Evolutionary conservation across 1,140 invertebrate species (phyloP).

Genomic region (Megalopta genalis): DNA sequence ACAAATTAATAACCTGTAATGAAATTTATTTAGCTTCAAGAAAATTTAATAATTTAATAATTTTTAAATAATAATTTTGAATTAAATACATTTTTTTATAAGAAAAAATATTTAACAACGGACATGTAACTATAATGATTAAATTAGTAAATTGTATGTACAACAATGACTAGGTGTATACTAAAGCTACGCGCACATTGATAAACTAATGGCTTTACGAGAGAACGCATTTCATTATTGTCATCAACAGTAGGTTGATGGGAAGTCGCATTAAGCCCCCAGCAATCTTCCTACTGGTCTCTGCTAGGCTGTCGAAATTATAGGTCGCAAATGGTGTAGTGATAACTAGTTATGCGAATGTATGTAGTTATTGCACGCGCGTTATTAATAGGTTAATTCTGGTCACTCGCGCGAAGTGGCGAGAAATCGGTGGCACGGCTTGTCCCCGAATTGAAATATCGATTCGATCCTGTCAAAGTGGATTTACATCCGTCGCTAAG

Average conservation of each 20-base stretch:
- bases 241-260: neutral
- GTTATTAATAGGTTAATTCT: neutral
- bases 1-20: too few relatives aligned
- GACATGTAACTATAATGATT: too few relatives aligned
- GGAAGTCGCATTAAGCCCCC: neutral
- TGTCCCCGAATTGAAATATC: neutral
- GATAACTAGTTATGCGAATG: neutral
- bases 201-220: neutral
- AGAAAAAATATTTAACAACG: too few relatives aligned
- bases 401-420: too few relatives aligned
- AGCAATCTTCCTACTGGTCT: neutral
- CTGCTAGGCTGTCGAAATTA: neutral
- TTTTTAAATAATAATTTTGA: too few relatives aligned
- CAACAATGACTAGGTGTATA: too few relatives aligned
- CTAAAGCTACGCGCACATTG: neutral
- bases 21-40: too few relatives aligned
- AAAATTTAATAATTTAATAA: too few relatives aligned
- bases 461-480: neutral
- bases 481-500: neutral
- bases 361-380: neutral
- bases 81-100: too few relatives aligned
- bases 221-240: neutral
- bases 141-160: too few relatives aligned
- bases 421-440: too few relatives aligned
- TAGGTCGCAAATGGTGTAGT: neutral